phyloP scores from a whole-genome alignment of 2,797 vertebrate species.

The Numenius phaeopus region DNA sequence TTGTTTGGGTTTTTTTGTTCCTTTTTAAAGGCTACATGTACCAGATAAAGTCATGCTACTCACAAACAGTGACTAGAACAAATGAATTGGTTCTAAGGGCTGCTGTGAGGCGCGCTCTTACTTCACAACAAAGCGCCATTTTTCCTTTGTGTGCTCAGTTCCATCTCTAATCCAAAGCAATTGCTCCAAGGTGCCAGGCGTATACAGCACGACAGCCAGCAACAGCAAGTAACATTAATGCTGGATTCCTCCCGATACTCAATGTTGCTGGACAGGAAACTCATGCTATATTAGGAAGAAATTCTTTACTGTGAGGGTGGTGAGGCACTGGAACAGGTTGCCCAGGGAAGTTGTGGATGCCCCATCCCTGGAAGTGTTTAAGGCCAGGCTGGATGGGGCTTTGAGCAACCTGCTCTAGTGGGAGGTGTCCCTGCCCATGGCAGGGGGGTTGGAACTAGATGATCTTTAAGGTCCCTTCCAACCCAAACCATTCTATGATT shows the following conservation, averaged over 20 bases:
- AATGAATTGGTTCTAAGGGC: conserved; percentile 13
- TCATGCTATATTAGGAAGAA: neutral
- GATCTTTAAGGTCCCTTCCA: no score
- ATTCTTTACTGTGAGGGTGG: no score
- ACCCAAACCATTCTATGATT: no score
- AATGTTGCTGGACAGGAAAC: neutral
- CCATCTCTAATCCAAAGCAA: conserved; percentile 25
- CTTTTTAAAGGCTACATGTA: neutral
- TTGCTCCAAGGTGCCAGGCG: conserved; percentile 10
- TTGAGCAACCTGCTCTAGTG: no score
- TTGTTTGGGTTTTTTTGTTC: no score
- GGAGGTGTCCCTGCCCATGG: no score
- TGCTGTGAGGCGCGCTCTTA: neutral
- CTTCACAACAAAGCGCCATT: neutral
- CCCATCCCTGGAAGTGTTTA: no score
- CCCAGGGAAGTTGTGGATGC: no score
- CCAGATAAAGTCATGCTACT: neutral
- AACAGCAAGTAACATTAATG: neutral
- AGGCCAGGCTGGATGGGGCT: no score
- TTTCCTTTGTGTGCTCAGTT: neutral
- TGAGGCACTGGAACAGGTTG: no score
- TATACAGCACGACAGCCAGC: neutral
- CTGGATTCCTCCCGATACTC: neutral
- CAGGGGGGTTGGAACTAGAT: no score
- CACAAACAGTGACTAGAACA: neutral